Base-by-base conservation (phyloP, 2,888 invertebrate genomes). In the Cerastis rubricosa region DNA sequence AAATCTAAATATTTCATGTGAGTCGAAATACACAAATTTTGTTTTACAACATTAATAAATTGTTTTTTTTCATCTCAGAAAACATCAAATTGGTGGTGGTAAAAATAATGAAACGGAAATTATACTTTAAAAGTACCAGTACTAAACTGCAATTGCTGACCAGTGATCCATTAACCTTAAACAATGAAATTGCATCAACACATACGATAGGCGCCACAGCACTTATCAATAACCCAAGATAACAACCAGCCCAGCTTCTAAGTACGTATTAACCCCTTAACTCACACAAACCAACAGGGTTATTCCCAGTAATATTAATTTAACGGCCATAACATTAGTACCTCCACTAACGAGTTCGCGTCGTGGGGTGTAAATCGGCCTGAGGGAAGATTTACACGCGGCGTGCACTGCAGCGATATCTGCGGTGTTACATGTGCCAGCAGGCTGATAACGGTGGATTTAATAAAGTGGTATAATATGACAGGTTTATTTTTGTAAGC, bases 301-400 rank as follows among this genome's bases (percentile, higher is more conserved):
- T 12, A 59, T 47, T 71, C 49, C 29, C 54, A 19, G 61, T 69
- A 51, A 85, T 86, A 85, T 85, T 87, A 78, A 87, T 80, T 71
- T 77, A 83, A 85, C 67, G 73, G n/a, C 17, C 57, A 67, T 80
- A 59, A 80, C 71, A 67, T 76, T 35, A 84, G 66, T 63, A 59
- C 29, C 22, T 25, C 40, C 51, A 19, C 63, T 82, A 82, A 81
- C 75, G 79, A 70, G 19, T 59, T 19, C 67, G 40, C 61, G n/a
- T 69, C 71, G 75, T 59, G 67, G 71, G 70, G 57, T 61, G 59
- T 69, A 67, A 71, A 73, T 76, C 59, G 61, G 22, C 67, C 66
- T 5, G 8, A 22, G 43, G 12, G 64, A 68, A 70, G 25, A n/a
- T 29, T 70, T 66, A 70, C 84, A 59, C 66, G 66, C n/a, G 61